Evolutionary conservation across 2,113 vertebrate species (phyloP).

Genomic region (Neofelis nebulosa): DNA sequence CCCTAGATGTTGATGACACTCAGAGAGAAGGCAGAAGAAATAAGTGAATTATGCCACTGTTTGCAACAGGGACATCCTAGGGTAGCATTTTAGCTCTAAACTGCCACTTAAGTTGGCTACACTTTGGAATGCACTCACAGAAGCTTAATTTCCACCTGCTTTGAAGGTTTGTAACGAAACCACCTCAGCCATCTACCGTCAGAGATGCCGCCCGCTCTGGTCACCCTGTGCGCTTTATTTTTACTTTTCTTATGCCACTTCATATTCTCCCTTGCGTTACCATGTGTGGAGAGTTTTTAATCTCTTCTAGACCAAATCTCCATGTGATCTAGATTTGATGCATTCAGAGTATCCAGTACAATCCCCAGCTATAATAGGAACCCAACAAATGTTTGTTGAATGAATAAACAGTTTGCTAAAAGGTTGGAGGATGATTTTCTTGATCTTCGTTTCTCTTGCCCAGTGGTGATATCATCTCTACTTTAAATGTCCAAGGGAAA

Average conservation of each 20-base stretch:
- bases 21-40: neutral
- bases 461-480: neutral
- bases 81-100: neutral
- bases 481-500: neutral
- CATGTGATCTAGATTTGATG: conserved; percentile 8
- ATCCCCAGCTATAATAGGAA: neutral
- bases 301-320: neutral
- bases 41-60: neutral
- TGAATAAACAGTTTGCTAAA: neutral
- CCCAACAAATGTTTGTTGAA: neutral
- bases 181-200: neutral
- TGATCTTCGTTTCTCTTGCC: neutral
- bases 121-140: neutral
- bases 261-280: neutral
- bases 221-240: neutral
- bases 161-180: conserved; percentile 8
- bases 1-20: neutral
- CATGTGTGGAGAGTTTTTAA: neutral
- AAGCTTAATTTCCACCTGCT: neutral
- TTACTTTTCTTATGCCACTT: neutral
- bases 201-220: neutral
- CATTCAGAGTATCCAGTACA: neutral
- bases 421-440: neutral
- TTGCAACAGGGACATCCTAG: neutral
- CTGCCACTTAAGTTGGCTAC: neutral